Evolutionary conservation across 64 coral and sea anemone genomes (phyloP).

Genomic region (Actinia equina): DNA sequence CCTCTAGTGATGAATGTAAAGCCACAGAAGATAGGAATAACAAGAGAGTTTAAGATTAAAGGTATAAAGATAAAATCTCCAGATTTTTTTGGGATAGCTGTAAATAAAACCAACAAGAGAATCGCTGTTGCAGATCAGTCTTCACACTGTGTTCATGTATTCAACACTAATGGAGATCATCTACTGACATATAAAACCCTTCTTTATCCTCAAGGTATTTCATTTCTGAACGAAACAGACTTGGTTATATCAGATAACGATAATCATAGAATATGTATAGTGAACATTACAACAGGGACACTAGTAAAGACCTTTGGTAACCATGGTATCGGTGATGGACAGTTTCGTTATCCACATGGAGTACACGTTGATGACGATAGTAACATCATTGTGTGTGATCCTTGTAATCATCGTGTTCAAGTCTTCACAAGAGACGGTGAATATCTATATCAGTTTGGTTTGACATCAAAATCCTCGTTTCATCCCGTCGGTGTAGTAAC

Average conservation of each 20-base stretch:
- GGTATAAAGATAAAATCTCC: no score
- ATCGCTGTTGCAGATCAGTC: no score
- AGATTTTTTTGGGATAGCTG: no score
- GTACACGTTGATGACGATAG: not conserved
- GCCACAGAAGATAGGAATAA: no score
- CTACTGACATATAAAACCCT: no score
- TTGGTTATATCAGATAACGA: not conserved
- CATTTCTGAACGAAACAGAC: not conserved
- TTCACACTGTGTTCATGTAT: no score
- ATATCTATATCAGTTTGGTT: slow-evolving; percentile 1
- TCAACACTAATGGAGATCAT: no score
- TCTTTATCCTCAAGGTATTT: not conserved
- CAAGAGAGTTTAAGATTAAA: no score
- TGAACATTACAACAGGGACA: not conserved
- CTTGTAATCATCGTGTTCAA: not conserved
- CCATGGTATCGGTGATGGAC: not conserved
- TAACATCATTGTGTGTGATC: slow-evolving; percentile 4
- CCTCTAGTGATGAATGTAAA: no score
- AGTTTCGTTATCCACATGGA: not conserved
- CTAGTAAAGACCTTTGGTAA: not conserved
- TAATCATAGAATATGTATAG: not conserved
- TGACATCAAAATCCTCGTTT: no score
- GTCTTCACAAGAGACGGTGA: not conserved
- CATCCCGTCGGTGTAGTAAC: not conserved
- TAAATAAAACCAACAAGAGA: no score